Evolutionary conservation across 2,797 vertebrate species (phyloP), one percentile per base, ranked within the genome.

Genomic region (Linurgus olivaceus): DNA sequence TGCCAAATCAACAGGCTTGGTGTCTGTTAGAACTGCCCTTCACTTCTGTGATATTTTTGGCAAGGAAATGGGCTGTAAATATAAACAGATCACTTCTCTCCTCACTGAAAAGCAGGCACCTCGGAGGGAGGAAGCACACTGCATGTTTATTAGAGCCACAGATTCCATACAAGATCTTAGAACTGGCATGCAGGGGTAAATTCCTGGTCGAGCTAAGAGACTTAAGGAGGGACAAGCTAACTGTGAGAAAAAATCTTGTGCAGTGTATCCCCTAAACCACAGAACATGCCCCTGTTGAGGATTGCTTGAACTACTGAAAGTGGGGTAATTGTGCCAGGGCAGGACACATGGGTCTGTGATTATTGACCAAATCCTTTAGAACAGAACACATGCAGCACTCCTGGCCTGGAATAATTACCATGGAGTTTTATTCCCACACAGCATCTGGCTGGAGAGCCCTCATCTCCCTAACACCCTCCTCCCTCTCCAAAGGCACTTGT

Each of bases 11-110:
- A 84, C 17, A 63, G 63, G 42, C 68, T 90, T 48, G 66, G 58
- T 92, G 75, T 89, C 75, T 88, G 68, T 80, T 94, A 90, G 86
- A 94, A 88, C 91, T 93, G 81, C 62, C 91, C 87, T 81, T 93
- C 82, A 16, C 51, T 93, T 91, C 85, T 86, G 79, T 55, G 82
- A 88, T 94, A 86, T 83, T 95, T 95, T 90, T 95, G 95, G 91
- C 92, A 95, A 78, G 87, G 92, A 93, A 93, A 80, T 55, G 78
- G 66, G 55, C 87, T 2, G 4, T 94, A 96, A 96, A 96, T 90
- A 91, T 37, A 96, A 93, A 88, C 89, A 96, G 96, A 91, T 93
- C 85, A 19, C 70, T 86, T 91, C 70, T 79, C 78, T 95, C 72
- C 71, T 88, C 80, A 73, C 85, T 81, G 89, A 94, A 91, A 95